Percentiles rank a stretch among this genome's conserved stretches.
phyloP scores from a whole-genome alignment of 2,888 invertebrate species.

The Eugnorisma glareosa region DNA sequence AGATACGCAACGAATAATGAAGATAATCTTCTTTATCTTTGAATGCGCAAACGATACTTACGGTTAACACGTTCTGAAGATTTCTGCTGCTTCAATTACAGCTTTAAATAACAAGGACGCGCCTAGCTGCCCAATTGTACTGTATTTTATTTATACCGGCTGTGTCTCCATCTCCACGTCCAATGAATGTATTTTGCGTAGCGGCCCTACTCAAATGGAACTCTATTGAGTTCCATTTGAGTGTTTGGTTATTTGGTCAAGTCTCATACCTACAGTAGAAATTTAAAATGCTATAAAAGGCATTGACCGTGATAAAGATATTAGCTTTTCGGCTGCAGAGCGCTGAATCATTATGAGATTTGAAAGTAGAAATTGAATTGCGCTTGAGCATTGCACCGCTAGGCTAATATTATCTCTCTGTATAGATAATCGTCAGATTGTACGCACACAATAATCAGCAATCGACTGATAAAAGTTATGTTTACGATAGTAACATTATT shows the following conservation, averaged over 20 bases:
- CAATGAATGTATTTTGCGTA: background rate
- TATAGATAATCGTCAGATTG: constrained; percentile 22
- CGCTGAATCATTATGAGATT: background rate
- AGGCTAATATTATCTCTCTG: background rate
- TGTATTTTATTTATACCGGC: background rate
- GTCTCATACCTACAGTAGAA: background rate
- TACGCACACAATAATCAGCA: constrained; percentile 9
- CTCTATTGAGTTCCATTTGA: too few species aligned
- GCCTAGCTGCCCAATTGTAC: background rate
- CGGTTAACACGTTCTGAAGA: background rate
- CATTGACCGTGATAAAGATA: background rate
- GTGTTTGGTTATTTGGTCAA: too few species aligned
- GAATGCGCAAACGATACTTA: background rate
- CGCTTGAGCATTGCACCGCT: background rate
- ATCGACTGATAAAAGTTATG: constrained; percentile 14
- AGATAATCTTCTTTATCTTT: background rate
- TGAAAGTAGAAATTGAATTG: background rate
- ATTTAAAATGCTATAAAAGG: background rate
- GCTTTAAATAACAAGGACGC: background rate
- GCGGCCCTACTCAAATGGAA: background rate
- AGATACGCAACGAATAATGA: background rate
- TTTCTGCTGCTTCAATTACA: background rate
- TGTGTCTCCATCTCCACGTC: background rate
- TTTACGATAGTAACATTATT: constrained; percentile 22
- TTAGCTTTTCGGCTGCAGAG: background rate